Base-by-base conservation (phyloP, 2,888 invertebrate species). In the Cetonia aurata region DNA sequence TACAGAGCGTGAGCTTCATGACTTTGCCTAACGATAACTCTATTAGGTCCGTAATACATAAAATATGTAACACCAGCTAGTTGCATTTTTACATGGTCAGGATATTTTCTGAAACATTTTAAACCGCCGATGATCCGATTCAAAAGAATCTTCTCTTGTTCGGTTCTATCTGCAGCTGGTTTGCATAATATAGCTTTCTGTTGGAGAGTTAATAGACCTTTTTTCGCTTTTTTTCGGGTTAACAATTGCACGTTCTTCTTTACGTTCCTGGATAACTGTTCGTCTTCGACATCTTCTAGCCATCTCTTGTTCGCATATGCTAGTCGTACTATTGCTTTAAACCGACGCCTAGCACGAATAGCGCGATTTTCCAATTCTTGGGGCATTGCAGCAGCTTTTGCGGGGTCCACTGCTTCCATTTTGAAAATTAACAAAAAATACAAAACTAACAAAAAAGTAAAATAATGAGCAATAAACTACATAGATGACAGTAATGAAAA, bases 101-200 rank as follows among this genome's bases (percentile, higher is more conserved):
- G 89, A 81, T 90, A 89, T 69, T 84, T 84, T 71, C 87, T 85
- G 74, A 91, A 91, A 78, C 90, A 90, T 81, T 88, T 89, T 19
- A 91, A 80, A 13, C 87, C 87, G 0, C 89, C 88, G 71, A 92
- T 86, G 19, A 89, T 86, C 19, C 86, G 83, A 70, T 87, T 86
- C 19, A 92, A 81, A 73, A 88, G 87, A 74, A 86, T 86, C 72
- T 89, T 89, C 72, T 91, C 90, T n/a, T 86, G 85, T 0, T 88
- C 86, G 0, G 89, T 88, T 60, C 92, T 84, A n/a, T 85, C 82
- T 67, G 82, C 78, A 1, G 86, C 86, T 1, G 85, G 85, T 74
- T 88, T 90, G 69, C 87, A 88, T 57, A 92, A 80, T 12, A 91
- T 82, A 0, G 87, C 83, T 85, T 91, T 91, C 76, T 91, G 90